Evolutionary conservation across 2,113 vertebrate species (phyloP), one percentile per base, ranked within the genome.

Genomic region (Lampris megalopsis): DNA sequence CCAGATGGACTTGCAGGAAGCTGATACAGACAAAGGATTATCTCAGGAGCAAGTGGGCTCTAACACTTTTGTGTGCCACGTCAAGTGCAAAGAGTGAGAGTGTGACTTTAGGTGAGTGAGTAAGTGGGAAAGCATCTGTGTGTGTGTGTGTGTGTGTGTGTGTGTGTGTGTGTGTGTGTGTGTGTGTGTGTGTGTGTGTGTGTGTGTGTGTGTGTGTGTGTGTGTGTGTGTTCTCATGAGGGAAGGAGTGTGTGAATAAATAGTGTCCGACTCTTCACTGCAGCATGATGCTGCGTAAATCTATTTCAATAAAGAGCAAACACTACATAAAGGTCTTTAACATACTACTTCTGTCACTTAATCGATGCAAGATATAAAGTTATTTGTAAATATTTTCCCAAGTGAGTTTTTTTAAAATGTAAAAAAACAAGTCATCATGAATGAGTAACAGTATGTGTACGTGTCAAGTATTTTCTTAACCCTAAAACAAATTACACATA

Each of bases 1-100:
- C 42, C 68, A 71, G 61, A 75, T 10, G 63, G 67, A 71, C 70
- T 38, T 50, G 71, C 43, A 48, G 80, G 81, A 84, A 83, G 71
- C 73, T 71, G 65, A 79, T 47, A 81, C 60, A 71, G 66, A 71
- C 62, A 49, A 78, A 73, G 72, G 52, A 63, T 42, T 76, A 68
- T 42, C 47, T 75, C 50, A 5, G 13, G 63, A 50, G 68, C n/a
- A 63, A 81, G 54, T 68, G 75, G 69, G n/a, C 47, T 58, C 4
- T 48, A 6, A 48, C 35, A 50, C 9, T 52, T 68, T 49, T 53
- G 63, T 42, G 57, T 35, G 48, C 71, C 63, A 73, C 6, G 41
- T 1, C 48, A 47, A 70, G 65, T 72, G 68, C 63, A 65, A 61
- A 73, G 68, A 67, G 63, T 6, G 49, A 50, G 41, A 63, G 48